These are phyloP conservation scores for Invenusta paracnida DNA, from an alignment of 2,888 invertebrate species.

Conservation along the genomic window DNA sequence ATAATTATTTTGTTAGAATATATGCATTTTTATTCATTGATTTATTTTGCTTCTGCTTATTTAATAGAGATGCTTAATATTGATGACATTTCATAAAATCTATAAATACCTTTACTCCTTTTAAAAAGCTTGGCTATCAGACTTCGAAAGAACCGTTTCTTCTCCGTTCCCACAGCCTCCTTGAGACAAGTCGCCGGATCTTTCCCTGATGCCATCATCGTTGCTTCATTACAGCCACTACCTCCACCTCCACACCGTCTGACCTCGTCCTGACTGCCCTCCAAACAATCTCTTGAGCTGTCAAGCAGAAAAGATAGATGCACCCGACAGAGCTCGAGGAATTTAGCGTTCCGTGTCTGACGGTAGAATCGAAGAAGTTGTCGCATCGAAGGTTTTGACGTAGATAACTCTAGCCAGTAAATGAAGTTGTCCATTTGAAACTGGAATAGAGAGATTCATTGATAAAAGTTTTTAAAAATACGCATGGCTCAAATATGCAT, in stretches of 20 bases:
- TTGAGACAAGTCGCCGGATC: not conserved
- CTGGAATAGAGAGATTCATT: too few relatives aligned
- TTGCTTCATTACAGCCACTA: too few relatives aligned
- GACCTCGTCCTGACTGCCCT: not conserved
- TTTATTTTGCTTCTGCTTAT: too few relatives aligned
- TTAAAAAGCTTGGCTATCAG: not conserved
- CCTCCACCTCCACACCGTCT: too few relatives aligned
- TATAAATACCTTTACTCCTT: not conserved
- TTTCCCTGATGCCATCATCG: too few relatives aligned
- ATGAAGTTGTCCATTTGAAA: constrained; percentile 26
- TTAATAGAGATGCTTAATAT: too few relatives aligned
- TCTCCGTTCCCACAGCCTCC: not conserved
- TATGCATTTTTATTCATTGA: too few relatives aligned
- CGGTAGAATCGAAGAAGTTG: not conserved
- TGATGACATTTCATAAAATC: too few relatives aligned
- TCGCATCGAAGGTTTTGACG: not conserved
- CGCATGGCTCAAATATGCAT: too few relatives aligned
- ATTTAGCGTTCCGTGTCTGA: not conserved
- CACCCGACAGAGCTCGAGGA: not conserved
- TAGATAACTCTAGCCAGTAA: not conserved
- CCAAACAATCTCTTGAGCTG: not conserved
- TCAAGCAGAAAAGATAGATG: not conserved
- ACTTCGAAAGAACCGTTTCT: not conserved
- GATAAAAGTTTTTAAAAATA: too few relatives aligned
- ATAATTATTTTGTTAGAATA: too few relatives aligned